These are phyloP conservation scores for Corapipo altera DNA, from an alignment of 2,113 vertebrate species.

Conservation along the genomic window DNA sequence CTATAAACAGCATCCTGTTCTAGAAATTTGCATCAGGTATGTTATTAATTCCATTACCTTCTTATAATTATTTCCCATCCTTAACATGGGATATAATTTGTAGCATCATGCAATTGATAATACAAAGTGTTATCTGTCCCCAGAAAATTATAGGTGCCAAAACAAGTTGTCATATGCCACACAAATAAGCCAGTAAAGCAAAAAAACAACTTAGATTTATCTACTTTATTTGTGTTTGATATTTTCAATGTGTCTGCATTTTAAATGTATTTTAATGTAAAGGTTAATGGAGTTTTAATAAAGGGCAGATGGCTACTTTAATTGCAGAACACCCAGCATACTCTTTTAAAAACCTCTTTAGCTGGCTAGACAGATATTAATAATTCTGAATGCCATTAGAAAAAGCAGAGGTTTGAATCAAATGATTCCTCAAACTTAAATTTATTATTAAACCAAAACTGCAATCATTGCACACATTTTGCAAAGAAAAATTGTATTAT, in stretches of 20 bases:
- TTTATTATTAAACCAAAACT: conserved; percentile 77
- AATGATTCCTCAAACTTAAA: conserved; percentile 64
- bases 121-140: background rate
- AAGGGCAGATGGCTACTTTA: conserved; percentile 68
- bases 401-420: conserved; percentile 67
- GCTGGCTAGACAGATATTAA: conserved; percentile 73
- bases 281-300: conserved; percentile 73
- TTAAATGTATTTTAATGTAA: conserved; percentile 73
- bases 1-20: background rate
- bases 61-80: background rate
- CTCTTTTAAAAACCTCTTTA: conserved; percentile 80
- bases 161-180: background rate
- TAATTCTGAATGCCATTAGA: conserved; percentile 71
- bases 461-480: conserved; percentile 66
- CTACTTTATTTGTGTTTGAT: conserved; percentile 66
- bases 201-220: conserved; percentile 4
- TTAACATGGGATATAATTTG: background rate
- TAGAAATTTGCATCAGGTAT: background rate
- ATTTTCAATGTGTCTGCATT: conserved; percentile 64
- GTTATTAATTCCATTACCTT: background rate
- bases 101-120: background rate
- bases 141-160: conserved; percentile 14
- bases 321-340: conserved; percentile 57
- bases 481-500: conserved; percentile 74
- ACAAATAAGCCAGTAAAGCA: conserved; percentile 13